Evolutionary conservation across 2,888 invertebrate species (phyloP).

Genomic region (Poecilobothrus nobilitatus): DNA sequence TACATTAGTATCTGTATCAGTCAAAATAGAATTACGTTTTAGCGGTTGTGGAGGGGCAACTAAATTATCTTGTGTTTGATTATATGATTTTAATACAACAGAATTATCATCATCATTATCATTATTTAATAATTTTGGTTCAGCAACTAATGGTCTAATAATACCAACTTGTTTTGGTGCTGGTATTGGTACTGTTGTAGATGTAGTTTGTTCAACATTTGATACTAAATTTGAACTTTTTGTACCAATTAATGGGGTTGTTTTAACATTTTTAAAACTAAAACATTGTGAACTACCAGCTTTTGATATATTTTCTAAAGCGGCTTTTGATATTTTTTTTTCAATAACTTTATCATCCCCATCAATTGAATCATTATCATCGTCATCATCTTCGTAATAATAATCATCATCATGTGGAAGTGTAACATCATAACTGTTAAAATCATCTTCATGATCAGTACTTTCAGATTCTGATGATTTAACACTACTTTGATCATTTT

Average conservation of each 20-base stretch:
- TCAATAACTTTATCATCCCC: slow-evolving; percentile 35
- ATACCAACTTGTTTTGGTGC: slow-evolving; percentile 48
- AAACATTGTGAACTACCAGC: slow-evolving; percentile 58
- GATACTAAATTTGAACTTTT: slow-evolving; percentile 6
- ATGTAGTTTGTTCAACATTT: slow-evolving; percentile 19
- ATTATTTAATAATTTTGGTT: slow-evolving; percentile 14
- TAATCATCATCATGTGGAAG: slow-evolving; percentile 15
- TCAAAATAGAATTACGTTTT: neutral
- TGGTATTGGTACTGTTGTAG: slow-evolving; percentile 17
- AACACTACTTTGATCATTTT: neutral
- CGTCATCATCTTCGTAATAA: neutral
- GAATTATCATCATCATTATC: neutral
- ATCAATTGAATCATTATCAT: slow-evolving; percentile 22
- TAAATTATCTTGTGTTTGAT: slow-evolving; percentile 12
- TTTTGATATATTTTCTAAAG: slow-evolving; percentile 58
- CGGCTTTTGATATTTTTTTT: slow-evolving; percentile 46
- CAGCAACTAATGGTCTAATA: slow-evolving; percentile 45
- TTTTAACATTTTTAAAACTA: slow-evolving; percentile 27
- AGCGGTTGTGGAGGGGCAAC: neutral
- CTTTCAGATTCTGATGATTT: slow-evolving; percentile 15
- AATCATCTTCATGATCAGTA: slow-evolving; percentile 18
- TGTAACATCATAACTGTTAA: slow-evolving; percentile 15
- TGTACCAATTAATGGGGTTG: slow-evolving; percentile 12
- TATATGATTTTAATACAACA: neutral
- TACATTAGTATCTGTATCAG: neutral